Conservation (phyloP, 2,888 invertebrate genomes). For the Folsomia manolachei region DNA sequence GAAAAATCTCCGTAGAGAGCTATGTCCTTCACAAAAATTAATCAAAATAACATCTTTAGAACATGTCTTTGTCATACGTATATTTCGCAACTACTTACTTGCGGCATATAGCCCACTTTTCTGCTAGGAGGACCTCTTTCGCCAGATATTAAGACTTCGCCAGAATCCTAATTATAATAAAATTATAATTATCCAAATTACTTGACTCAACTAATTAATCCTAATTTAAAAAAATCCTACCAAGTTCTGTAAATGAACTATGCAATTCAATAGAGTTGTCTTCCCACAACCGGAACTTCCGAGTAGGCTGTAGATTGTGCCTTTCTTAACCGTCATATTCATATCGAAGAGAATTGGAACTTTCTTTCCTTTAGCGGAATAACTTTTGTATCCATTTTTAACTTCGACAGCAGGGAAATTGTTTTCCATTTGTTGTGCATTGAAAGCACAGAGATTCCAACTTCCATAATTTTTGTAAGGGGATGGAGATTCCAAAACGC, state of each 20-base stretch:
- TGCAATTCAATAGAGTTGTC: slow-evolving; percentile 48
- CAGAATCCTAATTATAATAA: slow-evolving; percentile 51
- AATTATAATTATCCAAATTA: neutral
- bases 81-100: too few relatives aligned
- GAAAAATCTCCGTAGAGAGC: slow-evolving; percentile 88
- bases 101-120: slow-evolving; percentile 57
- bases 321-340: slow-evolving; percentile 12
- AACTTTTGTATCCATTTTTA: slow-evolving; percentile 6
- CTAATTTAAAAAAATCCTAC: too few relatives aligned
- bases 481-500: neutral
- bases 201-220: too few relatives aligned
- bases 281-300: slow-evolving; percentile 88
- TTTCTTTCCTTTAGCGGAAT: neutral
- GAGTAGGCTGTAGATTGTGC: slow-evolving; percentile 65
- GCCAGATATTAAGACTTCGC: slow-evolving; percentile 54
- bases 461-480: slow-evolving; percentile 2
- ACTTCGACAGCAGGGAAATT: neutral
- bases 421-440: neutral
- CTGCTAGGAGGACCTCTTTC: slow-evolving; percentile 55
- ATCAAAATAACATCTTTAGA: too few relatives aligned
- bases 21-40: slow-evolving; percentile 75
- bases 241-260: slow-evolving; percentile 54
- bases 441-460: neutral
- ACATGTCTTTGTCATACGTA: too few relatives aligned
- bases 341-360: slow-evolving; percentile 2